phyloP scores from a whole-genome alignment of 1,140 invertebrate genomes.

The Latrodectus geometricus region DNA sequence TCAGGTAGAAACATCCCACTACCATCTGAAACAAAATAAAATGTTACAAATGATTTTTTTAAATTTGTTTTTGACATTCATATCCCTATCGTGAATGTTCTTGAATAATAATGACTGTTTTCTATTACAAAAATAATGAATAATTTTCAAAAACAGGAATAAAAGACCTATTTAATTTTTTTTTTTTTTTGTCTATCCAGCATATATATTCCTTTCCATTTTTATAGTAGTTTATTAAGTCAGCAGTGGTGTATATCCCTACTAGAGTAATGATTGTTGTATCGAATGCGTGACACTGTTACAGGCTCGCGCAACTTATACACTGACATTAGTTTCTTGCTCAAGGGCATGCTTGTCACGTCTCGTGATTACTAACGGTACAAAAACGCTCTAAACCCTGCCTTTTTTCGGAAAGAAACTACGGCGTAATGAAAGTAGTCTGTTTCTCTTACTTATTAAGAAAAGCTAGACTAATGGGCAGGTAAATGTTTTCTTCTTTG shows the following conservation, averaged over 20 bases:
- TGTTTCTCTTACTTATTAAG: conserved; percentile 6
- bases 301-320: not conserved
- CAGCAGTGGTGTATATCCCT: not conserved
- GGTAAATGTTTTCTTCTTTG: not conserved
- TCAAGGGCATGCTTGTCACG: conserved; percentile 49
- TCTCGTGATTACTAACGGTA: conserved; percentile 12
- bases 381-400: not conserved
- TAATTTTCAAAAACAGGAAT: not conserved
- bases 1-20: too few relatives aligned
- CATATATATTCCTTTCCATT: not conserved
- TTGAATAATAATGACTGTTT: not conserved
- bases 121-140: not conserved
- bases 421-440: conserved; percentile 30
- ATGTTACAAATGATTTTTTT: too few relatives aligned
- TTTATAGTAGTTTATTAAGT: not conserved
- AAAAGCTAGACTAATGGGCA: conserved; percentile 26
- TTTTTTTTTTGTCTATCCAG: not conserved
- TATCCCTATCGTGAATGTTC: not conserved
- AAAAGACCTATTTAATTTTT: not conserved
- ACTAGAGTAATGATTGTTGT: not conserved
- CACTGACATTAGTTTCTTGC: conserved; percentile 42
- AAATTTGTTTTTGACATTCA: not conserved
- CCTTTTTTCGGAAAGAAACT: not conserved
- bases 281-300: conserved; percentile 23
- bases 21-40: too few relatives aligned